These are phyloP conservation scores for Brachionus koreanus DNA, from an alignment of 1,140 invertebrate species.

Conservation along the genomic window DNA sequence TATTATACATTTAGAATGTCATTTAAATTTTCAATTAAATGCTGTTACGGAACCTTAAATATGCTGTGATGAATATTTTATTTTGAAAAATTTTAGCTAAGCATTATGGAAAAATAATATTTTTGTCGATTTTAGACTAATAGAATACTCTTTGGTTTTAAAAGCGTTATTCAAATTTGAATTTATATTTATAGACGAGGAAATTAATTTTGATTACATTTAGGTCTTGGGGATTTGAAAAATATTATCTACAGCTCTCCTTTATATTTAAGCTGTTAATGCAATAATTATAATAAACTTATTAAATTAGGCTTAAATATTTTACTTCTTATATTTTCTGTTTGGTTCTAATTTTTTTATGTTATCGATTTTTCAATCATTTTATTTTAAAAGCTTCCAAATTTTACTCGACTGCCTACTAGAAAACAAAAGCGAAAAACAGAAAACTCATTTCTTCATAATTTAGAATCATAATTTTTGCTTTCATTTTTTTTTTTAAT, in stretches of 20 bases:
- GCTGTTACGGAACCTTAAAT: background rate
- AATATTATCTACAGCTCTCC: background rate
- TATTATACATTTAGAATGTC: background rate
- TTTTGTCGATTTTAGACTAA: too few species aligned
- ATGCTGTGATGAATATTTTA: background rate
- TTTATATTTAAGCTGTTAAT: background rate
- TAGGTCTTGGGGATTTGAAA: background rate
- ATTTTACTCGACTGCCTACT: background rate
- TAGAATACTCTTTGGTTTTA: too few species aligned
- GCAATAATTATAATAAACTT: constrained; percentile 26
- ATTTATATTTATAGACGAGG: background rate
- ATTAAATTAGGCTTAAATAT: constrained; percentile 36
- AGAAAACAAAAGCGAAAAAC: background rate
- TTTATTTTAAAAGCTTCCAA: constrained; percentile 13
- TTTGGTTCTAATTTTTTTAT: background rate
- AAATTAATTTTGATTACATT: background rate
- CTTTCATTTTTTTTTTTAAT: background rate
- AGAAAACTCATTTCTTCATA: background rate
- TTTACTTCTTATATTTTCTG: background rate
- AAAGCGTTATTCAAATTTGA: too few species aligned
- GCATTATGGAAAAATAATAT: too few species aligned
- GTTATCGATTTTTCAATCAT: constrained; percentile 38
- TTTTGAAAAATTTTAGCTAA: background rate
- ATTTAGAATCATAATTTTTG: constrained; percentile 18
- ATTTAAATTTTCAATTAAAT: background rate